Evolutionary conservation across 2,113 vertebrate species (phyloP), one percentile per base, ranked within the genome.

Genomic region (Datnioides undecimradiatus): DNA sequence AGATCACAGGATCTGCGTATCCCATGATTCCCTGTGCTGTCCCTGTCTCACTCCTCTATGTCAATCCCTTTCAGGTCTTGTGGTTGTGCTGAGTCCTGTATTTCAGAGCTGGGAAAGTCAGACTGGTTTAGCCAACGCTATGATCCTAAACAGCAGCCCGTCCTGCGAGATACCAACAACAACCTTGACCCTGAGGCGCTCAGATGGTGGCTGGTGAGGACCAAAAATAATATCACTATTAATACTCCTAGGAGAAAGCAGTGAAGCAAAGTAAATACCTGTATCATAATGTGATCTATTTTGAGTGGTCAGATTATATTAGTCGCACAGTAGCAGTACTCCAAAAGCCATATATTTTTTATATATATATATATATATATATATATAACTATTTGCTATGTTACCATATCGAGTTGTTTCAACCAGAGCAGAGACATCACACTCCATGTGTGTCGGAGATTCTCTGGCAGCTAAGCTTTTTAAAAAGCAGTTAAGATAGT

Each of bases 171-270:
- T 0, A 4, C 69, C 13, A 78, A 87, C 27, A 79, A 88, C 0
- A 10, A 87, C 40, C 81, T 97, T 12, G 85, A 96, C 27, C 48
- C 27, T 0, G 70, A 79, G 0, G 91, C 93, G 1, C 73, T 96
- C 16, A 63, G 14, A 2, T 96, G 95, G 96, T 97, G 96, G 96
- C 82, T 96, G 96, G 95, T 97, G 84, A 97, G 92, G 67, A 69
- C n/a, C 12, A 27, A 64, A n/a, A n/a, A 48, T 27, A 5, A n/a
- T 40, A 2, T 33, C 17, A 14, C 27, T 59, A 3, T 13, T 7
- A 8, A 4, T 60, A n/a, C n/a, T n/a, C n/a, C n/a, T n/a, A n/a
- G n/a, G 25, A 54, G 52, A 8, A 45, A n/a, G n/a, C 6, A 17
- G 19, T 49, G 19, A 19, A 8, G 1, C 8, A 25, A 46, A 46